phyloP scores from a whole-genome alignment of 2,113 vertebrate genomes.

The Oryzias melastigma region DNA sequence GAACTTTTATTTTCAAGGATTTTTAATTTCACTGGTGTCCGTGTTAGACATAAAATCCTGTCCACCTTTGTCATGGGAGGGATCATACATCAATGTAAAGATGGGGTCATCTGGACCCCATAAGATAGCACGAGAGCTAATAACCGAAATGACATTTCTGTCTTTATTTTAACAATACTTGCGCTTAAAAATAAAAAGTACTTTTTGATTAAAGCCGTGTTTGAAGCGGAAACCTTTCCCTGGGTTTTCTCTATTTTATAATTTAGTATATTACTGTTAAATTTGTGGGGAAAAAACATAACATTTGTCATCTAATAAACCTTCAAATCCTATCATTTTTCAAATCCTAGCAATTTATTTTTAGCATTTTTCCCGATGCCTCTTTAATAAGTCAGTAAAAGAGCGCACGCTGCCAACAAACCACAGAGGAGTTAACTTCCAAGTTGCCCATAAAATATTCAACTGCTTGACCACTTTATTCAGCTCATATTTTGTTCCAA shows the following conservation, averaged over 20 bases:
- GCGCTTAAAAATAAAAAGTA: no score
- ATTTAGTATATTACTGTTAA: no score
- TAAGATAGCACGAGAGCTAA: no score
- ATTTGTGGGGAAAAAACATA: neutral
- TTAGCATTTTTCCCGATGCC: constrained; percentile 23
- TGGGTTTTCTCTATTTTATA: no score
- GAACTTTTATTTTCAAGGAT: constrained; percentile 30
- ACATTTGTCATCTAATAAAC: neutral
- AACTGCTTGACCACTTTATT: constrained; percentile 65
- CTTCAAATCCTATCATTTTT: constrained; percentile 28
- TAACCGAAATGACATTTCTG: no score
- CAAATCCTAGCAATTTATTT: constrained; percentile 31
- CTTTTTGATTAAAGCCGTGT: no score
- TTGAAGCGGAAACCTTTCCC: no score
- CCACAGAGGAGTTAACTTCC: constrained; percentile 66
- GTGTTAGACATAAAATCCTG: no score
- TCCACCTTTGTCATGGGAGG: no score
- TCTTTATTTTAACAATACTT: no score
- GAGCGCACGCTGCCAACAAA: constrained; percentile 38
- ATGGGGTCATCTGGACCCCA: no score
- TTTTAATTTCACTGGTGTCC: constrained; percentile 3
- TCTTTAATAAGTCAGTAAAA: constrained; percentile 36
- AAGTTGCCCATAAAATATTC: constrained; percentile 70
- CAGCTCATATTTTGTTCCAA: constrained; percentile 49
- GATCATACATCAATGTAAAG: no score